These are phyloP conservation scores for Cephus pulcher DNA, from an alignment of 2,888 invertebrate species.

Conservation along the genomic window DNA sequence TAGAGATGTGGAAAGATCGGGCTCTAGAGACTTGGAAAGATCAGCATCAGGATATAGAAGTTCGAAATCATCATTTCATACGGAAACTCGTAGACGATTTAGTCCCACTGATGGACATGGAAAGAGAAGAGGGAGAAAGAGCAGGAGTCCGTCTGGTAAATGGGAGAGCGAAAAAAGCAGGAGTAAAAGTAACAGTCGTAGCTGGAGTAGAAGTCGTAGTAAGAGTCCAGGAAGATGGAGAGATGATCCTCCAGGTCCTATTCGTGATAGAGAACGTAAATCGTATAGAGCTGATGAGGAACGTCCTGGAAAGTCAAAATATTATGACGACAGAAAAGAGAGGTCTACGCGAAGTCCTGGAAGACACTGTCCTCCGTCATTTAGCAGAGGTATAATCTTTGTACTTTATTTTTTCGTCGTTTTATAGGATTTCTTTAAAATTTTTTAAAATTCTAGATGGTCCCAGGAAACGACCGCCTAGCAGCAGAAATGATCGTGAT, in stretches of 20 bases:
- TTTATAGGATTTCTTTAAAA: background rate
- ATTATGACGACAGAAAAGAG: conserved; percentile 48
- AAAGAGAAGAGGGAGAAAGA: conserved; percentile 28
- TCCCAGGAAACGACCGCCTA: conserved; percentile 15
- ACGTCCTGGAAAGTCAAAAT: conserved; percentile 33
- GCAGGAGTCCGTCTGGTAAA: conserved; percentile 43
- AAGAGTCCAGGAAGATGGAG: conserved; percentile 53
- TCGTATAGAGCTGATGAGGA: conserved; percentile 42
- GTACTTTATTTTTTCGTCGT: background rate
- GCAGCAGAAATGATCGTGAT: conserved; percentile 42
- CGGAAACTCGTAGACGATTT: conserved; percentile 39
- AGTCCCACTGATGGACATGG: conserved; percentile 43
- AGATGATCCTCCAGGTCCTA: conserved; percentile 24
- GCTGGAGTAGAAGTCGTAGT: conserved; percentile 57
- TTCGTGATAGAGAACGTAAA: conserved; percentile 21
- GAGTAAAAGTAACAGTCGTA: conserved; percentile 49
- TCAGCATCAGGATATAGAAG: conserved; percentile 18
- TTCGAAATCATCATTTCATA: conserved; percentile 29
- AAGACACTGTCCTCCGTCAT: conserved; percentile 29
- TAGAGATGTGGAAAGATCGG: conserved; percentile 19
- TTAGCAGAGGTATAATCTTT: background rate
- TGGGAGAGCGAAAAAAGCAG: conserved; percentile 53
- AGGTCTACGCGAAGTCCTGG: conserved; percentile 50
- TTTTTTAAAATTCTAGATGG: background rate
- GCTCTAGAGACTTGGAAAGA: conserved; percentile 30